Conservation (phyloP, 2,888 invertebrate species). For the Drosophila borealis region DNA sequence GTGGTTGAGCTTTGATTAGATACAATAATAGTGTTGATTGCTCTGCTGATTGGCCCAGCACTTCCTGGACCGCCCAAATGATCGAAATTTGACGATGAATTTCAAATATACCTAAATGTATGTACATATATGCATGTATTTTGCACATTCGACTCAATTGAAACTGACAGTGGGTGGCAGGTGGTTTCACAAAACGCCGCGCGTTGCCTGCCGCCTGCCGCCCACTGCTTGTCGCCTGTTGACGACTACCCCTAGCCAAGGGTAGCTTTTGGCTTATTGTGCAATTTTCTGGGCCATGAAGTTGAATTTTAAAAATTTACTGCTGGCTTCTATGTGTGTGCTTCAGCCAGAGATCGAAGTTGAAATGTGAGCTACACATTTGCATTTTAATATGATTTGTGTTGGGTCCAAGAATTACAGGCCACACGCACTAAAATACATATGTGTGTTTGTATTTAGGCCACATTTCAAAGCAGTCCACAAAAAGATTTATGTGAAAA, state of each 20-base stretch:
- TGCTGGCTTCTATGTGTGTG: conserved; percentile 45
- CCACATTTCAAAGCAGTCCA: conserved; percentile 33
- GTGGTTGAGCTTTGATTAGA: conserved; percentile 65
- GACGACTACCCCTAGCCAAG: not conserved
- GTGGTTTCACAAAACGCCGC: conserved; percentile 10
- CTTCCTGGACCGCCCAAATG: conserved; percentile 39
- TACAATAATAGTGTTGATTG: conserved; percentile 77
- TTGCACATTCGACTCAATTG: conserved; percentile 46
- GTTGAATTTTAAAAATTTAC: conserved; percentile 56
- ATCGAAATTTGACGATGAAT: conserved; percentile 71
- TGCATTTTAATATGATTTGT: conserved; percentile 61
- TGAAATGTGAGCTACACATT: conserved; percentile 47
- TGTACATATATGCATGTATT: conserved; percentile 31
- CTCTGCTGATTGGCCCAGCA: conserved; percentile 56
- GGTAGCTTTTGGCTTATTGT: conserved; percentile 49
- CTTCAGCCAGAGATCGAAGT: conserved; percentile 47
- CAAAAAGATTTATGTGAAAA: conserved; percentile 58
- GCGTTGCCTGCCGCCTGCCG: not conserved
- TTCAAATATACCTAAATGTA: conserved; percentile 47
- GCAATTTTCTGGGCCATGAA: conserved; percentile 57
- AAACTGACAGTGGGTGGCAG: conserved; percentile 35
- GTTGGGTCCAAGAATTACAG: conserved; percentile 2
- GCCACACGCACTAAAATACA: conserved; percentile 16
- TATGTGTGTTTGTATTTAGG: conserved; percentile 8
- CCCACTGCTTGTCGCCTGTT: too few relatives aligned